Evolutionary conservation across 2,888 invertebrate species (phyloP), one percentile per base, ranked within the genome.

Genomic region (Salpingus planirostris): DNA sequence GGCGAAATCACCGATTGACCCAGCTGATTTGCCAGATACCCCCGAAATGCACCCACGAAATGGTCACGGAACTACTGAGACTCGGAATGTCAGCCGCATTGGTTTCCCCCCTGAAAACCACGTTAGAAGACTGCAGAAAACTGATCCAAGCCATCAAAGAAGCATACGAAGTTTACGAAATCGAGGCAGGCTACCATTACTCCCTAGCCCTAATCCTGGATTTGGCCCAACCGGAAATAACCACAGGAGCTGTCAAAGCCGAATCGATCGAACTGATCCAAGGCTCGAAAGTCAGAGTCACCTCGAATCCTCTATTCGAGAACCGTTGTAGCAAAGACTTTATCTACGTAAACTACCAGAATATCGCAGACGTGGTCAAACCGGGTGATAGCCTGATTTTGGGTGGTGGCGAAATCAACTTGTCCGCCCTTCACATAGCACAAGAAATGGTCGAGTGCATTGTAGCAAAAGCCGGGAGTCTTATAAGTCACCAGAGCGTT

Each of bases 221-320:
- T 49, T 92, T 91, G 2, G 85, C 86, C 1, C 91, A 91, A 64
- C 91, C 95, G 43, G 73, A 88, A 48, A 93, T 89, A 12, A 92
- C 92, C 15, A 68, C 78, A 11, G 69, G 91, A 41, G 45, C 42
- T 21, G 33, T 33, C 10, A 28, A 31, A 2, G 2, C 24, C n/a
- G 28, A 24, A 24, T 24, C 15, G 23, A 33, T 54, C n/a, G 43
- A 33, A 24, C 27, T 55, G 12, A 30, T 45, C 21, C 47, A 54
- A 31, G 59, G 62, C 23, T 57, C 65, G 29, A 57, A 55, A 10
- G 64, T 72, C 6, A 60, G 67, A 39, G 42, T 76, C 24, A 73
- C 74, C 7, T 69, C 67, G 1, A 71, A 74, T 49, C 44, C 62
- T 3, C 64, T 60, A 27, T 75, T 73, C 65, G 65, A 68, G 34